These are phyloP conservation scores for Drosophila sulfurigaster DNA, from an alignment of 1,140 invertebrate genomes.

Conservation along the genomic window DNA sequence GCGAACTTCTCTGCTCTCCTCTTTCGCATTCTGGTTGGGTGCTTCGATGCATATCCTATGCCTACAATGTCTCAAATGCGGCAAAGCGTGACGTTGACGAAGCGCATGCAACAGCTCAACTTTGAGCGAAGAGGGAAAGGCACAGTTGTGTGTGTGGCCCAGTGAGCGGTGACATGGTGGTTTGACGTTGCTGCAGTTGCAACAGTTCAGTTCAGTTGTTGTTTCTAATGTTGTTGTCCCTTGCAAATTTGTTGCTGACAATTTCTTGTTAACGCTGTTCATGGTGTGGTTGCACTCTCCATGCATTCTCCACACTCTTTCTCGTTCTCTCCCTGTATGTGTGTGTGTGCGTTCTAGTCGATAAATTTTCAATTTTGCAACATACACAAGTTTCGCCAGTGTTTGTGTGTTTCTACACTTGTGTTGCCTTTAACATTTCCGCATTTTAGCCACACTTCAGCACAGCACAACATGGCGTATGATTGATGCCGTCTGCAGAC, in stretches of 20 bases:
- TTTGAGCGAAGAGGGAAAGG: background rate
- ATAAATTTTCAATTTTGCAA: slow-evolving; percentile 81
- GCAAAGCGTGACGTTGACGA: slow-evolving; percentile 79
- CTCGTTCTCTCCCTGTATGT: slow-evolving; percentile 18
- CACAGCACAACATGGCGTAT: slow-evolving; percentile 74
- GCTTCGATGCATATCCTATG: slow-evolving; percentile 48
- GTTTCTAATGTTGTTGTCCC: slow-evolving; percentile 23
- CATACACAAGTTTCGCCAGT: slow-evolving; percentile 32
- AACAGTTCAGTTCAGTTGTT: slow-evolving; percentile 32
- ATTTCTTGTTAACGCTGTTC: slow-evolving; percentile 76
- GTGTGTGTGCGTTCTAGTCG: slow-evolving; percentile 69
- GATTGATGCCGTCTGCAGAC: slow-evolving; percentile 74
- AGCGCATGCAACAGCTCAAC: slow-evolving; percentile 80
- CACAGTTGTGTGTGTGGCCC: slow-evolving; percentile 5
- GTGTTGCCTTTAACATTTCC: slow-evolving; percentile 62
- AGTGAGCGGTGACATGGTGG: slow-evolving; percentile 36
- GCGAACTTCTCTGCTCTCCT: background rate
- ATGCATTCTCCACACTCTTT: slow-evolving; percentile 14
- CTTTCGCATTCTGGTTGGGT: background rate
- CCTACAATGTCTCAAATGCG: slow-evolving; percentile 76
- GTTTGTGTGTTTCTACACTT: slow-evolving; percentile 14
- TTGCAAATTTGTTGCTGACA: slow-evolving; percentile 78
- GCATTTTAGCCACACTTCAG: slow-evolving; percentile 76
- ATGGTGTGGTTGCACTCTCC: slow-evolving; percentile 57
- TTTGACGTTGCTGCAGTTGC: slow-evolving; percentile 37